Evolutionary conservation across 2,888 invertebrate species (phyloP).

Genomic region (Chouioia cunea): DNA sequence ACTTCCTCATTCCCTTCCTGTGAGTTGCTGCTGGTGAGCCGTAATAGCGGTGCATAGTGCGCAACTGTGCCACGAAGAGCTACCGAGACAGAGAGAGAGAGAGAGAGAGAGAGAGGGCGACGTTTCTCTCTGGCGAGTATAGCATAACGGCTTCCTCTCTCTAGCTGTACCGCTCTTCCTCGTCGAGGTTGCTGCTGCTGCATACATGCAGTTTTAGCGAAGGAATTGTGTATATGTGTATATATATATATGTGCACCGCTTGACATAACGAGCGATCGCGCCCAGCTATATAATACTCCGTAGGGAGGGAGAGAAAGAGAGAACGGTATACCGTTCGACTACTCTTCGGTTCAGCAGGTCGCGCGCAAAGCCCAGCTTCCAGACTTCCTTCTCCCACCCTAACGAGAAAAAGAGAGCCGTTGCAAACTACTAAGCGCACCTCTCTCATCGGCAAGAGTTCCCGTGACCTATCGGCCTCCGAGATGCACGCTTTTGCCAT

Average conservation of each 20-base stretch:
- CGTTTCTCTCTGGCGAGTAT: no score
- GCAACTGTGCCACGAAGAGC: constrained; percentile 27
- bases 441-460: constrained; percentile 29
- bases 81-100: no score
- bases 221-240: no score
- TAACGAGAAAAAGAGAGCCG: no score
- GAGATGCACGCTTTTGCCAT: constrained; percentile 29
- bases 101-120: constrained; percentile 15
- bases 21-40: no score
- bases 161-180: constrained; percentile 52
- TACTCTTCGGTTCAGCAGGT: constrained; percentile 55
- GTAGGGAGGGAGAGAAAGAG: not conserved
- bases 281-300: not conserved
- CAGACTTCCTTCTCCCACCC: constrained; percentile 46
- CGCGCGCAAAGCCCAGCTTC: constrained; percentile 49
- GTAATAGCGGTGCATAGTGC: not conserved
- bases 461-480: constrained; percentile 48
- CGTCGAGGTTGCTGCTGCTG: constrained; percentile 51
- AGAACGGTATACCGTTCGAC: constrained; percentile 4
- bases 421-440: not conserved
- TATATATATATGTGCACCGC: not conserved
- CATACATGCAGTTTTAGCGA: not conserved
- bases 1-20: constrained; percentile 44
- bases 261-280: constrained; percentile 34
- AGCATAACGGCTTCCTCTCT: constrained; percentile 55